Percentiles rank a stretch among this genome's conserved stretches.
Conservation (phyloP, 2,113 vertebrate genomes). For the Ptilonorhynchus violaceus region DNA sequence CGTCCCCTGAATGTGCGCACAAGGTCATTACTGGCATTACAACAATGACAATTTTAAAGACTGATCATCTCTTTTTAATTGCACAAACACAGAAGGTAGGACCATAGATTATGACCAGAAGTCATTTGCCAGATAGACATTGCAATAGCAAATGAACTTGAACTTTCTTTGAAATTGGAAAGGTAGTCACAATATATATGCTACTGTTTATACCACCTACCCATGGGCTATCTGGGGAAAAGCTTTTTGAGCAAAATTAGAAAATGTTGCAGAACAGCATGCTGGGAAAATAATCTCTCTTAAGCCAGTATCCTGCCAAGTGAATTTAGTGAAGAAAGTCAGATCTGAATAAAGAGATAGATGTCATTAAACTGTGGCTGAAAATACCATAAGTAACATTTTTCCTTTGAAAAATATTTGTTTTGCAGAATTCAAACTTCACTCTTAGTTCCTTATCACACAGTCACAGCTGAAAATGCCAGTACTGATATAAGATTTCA, state of each 20-base stretch:
- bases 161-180: background rate
- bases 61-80: background rate
- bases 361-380: background rate
- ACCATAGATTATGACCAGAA: background rate
- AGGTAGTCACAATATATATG: background rate
- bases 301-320: background rate
- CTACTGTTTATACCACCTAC: background rate
- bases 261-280: background rate
- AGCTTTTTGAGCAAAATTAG: background rate
- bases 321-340: background rate
- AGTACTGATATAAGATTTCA: background rate
- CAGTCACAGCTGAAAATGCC: background rate
- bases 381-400: background rate
- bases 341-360: background rate
- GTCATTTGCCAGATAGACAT: background rate
- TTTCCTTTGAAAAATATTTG: background rate
- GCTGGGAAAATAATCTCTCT: background rate
- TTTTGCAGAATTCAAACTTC: background rate
- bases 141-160: background rate
- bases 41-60: background rate
- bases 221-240: background rate
- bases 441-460: background rate
- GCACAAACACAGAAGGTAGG: background rate
- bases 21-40: background rate
- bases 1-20: background rate